Percentiles rank a stretch among this genome's conserved stretches.
phyloP scores from a whole-genome alignment of 2,797 vertebrate genomes.

The Harpagifer antarcticus region DNA sequence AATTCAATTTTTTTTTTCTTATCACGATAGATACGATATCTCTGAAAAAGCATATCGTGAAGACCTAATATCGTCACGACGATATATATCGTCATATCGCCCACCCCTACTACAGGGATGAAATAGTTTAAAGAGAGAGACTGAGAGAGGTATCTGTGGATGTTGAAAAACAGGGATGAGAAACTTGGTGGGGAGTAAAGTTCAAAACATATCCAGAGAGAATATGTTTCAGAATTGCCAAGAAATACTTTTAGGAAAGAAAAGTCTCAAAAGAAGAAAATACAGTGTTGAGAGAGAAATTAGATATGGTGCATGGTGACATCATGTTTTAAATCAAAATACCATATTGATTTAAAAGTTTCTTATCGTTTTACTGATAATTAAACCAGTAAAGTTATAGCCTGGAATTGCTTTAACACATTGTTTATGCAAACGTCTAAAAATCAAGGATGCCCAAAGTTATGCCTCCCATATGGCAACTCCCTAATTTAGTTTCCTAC shows the following conservation, averaged over 20 bases:
- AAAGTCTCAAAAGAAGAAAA: not conserved
- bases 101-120: constrained; percentile 53
- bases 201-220: constrained; percentile 1
- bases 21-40: too few species aligned
- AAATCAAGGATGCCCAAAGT: not conserved
- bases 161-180: constrained; percentile 17
- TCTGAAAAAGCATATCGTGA: too few species aligned
- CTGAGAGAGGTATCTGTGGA: constrained; percentile 16
- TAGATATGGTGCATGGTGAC: constrained; percentile 7
- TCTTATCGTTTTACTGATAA: constrained; percentile 13
- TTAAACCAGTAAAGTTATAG: not conserved
- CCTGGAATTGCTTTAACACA: not conserved
- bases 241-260: not conserved
- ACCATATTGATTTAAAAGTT: not conserved
- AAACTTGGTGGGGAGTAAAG: not conserved
- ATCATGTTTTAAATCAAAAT: not conserved
- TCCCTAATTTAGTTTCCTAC: not conserved
- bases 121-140: constrained; percentile 52
- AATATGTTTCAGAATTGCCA: not conserved
- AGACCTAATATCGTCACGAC: too few species aligned
- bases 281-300: not conserved
- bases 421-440: not conserved
- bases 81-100: too few species aligned
- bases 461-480: not conserved
- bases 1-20: too few species aligned